phyloP scores from a whole-genome alignment of 2,113 vertebrate genomes.

The Chaetodon auriga region DNA sequence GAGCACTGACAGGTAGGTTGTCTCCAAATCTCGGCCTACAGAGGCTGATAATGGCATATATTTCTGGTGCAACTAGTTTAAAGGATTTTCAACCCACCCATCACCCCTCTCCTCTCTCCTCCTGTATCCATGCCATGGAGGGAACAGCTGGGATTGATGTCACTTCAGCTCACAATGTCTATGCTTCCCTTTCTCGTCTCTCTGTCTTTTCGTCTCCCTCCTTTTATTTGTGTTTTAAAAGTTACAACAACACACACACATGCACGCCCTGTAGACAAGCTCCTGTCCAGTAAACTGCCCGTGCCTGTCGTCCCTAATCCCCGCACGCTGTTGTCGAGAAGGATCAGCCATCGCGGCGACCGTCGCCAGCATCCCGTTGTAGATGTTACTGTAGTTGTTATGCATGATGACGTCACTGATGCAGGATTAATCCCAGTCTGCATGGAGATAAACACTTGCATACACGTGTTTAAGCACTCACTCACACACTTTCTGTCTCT shows the following conservation, averaged over 20 bases:
- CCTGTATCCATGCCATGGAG: background rate
- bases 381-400: conserved; percentile 62
- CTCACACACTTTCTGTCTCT: background rate
- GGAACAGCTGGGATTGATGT: conserved; percentile 56
- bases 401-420: conserved; percentile 46
- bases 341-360: conserved; percentile 48
- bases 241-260: conserved; percentile 1
- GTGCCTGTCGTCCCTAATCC: conserved; percentile 58
- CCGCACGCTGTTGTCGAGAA: conserved; percentile 42
- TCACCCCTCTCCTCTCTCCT: conserved; percentile 6
- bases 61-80: conserved; percentile 12
- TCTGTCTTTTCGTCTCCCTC: conserved; percentile 14
- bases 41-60: conserved; percentile 13
- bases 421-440: conserved; percentile 56
- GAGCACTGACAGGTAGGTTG: background rate
- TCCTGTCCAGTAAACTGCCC: conserved; percentile 51
- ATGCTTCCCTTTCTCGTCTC: conserved; percentile 3
- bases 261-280: conserved; percentile 37
- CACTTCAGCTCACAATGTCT: conserved; percentile 46
- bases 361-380: conserved; percentile 12
- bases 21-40: background rate
- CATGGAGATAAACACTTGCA: conserved; percentile 39
- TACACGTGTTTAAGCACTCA: conserved; percentile 12
- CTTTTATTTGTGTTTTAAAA: conserved; percentile 21
- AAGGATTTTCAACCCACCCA: conserved; percentile 36